Percentiles rank a stretch among this genome's conserved stretches.
Conservation (phyloP, 2,797 vertebrate species). For the Cyprinodon diabolis region DNA sequence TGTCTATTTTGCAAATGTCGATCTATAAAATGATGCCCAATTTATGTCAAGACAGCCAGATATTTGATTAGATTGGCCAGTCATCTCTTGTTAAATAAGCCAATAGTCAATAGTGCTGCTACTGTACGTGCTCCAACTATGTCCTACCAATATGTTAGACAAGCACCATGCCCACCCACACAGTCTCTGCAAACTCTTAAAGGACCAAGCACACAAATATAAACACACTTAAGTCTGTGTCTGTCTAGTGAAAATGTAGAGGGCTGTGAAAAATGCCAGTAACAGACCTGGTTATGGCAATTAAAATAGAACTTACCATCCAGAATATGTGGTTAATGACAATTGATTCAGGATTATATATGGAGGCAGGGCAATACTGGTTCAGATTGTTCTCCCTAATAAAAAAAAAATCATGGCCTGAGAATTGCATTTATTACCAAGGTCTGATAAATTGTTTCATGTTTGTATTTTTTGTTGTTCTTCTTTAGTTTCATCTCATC, state of each 20-base stretch:
- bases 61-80: constrained; percentile 57
- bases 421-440: background rate
- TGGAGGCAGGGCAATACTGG: no score
- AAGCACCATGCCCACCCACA: constrained; percentile 21
- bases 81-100: constrained; percentile 59
- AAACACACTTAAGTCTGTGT: constrained; percentile 12
- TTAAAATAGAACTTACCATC: no score
- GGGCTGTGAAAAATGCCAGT: background rate
- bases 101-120: constrained; percentile 36
- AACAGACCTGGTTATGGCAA: no score
- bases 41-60: constrained; percentile 62
- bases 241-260: background rate
- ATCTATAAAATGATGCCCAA: constrained; percentile 73
- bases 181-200: background rate
- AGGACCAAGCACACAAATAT: constrained; percentile 13
- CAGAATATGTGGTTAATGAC: no score
- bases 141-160: constrained; percentile 53
- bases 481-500: constrained; percentile 7
- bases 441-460: no score
- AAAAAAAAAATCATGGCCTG: no score
- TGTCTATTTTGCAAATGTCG: constrained; percentile 48
- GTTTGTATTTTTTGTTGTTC: background rate
- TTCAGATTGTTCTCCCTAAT: no score
- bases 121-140: constrained; percentile 43
- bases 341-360: background rate